These are phyloP conservation scores for Dasyprocta punctata DNA, from an alignment of 2,113 vertebrate genomes.

Conservation along the genomic window DNA sequence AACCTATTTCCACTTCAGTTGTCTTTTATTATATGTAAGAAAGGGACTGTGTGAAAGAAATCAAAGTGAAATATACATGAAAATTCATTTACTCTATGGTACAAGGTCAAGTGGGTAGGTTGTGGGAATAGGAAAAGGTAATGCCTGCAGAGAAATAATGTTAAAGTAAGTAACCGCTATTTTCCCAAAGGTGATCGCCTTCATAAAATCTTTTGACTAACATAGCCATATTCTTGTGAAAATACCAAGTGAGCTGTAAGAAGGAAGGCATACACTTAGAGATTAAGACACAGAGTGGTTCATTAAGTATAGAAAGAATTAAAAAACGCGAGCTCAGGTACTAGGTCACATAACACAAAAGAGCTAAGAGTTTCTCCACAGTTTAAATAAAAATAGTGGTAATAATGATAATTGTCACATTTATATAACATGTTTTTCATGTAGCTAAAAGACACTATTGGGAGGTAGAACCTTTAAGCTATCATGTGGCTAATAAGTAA, in stretches of 20 bases:
- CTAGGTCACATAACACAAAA: constrained; percentile 5
- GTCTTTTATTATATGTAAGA: constrained; percentile 56
- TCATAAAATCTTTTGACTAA: constrained; percentile 40
- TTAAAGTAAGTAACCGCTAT: constrained; percentile 59
- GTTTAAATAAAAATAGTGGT: constrained; percentile 40
- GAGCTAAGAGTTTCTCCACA: not conserved
- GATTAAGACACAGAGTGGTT: not conserved
- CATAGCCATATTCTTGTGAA: constrained; percentile 8
- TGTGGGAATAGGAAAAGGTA: constrained; percentile 22
- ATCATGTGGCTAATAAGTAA: not conserved
- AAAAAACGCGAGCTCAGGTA: constrained; percentile 14
- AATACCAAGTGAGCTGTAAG: not conserved
- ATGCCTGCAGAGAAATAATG: constrained; percentile 12
- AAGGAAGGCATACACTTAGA: constrained; percentile 31
- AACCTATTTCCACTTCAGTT: constrained; percentile 48
- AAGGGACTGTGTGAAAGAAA: constrained; percentile 47
- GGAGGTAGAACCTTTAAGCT: not conserved
- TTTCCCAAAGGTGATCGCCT: constrained; percentile 44
- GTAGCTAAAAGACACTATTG: constrained; percentile 30
- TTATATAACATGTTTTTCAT: constrained; percentile 44
- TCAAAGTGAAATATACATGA: constrained; percentile 40
- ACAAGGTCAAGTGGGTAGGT: not conserved
- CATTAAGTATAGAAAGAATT: constrained; percentile 25
- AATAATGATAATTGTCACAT: not conserved
- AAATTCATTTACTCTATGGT: constrained; percentile 44